Conservation (phyloP, 2,888 invertebrate genomes). For the Cheilosia pagana region DNA sequence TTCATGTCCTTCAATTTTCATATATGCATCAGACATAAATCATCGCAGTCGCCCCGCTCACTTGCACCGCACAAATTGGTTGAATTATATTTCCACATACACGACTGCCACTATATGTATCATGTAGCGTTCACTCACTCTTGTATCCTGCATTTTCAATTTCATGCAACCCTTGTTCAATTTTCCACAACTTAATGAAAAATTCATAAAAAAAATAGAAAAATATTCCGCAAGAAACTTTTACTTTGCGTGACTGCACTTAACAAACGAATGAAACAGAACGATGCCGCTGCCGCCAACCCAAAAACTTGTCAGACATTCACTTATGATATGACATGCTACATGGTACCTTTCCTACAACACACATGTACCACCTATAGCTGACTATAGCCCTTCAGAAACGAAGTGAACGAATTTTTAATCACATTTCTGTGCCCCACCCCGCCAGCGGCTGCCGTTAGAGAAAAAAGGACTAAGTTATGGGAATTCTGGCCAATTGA, state of each 20-base stretch:
- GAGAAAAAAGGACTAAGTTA: conserved; percentile 42
- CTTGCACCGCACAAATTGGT: conserved; percentile 59
- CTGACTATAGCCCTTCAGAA: conserved; percentile 30
- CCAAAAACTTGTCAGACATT: conserved; percentile 73
- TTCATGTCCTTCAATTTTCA: conserved; percentile 47
- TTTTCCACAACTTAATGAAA: conserved; percentile 62
- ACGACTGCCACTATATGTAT: conserved; percentile 17
- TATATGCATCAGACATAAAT: conserved; percentile 71
- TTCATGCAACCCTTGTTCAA: conserved; percentile 41
- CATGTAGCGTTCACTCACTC: conserved; percentile 22
- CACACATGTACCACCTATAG: conserved; percentile 17
- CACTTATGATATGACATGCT: conserved; percentile 54
- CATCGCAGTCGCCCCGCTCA: conserved; percentile 24
- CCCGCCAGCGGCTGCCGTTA: background rate
- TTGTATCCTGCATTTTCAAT: conserved; percentile 56
- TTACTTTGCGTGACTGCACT: conserved; percentile 74
- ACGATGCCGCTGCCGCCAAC: conserved; percentile 20
- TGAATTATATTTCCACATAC: conserved; percentile 55
- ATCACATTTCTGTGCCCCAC: conserved; percentile 53
- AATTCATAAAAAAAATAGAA: conserved; percentile 55
- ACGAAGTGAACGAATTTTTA: conserved; percentile 71
- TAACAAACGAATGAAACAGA: conserved; percentile 56
- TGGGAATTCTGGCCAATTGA: conserved; percentile 51
- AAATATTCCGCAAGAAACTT: conserved; percentile 52
- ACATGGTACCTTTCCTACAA: background rate